phyloP scores from a whole-genome alignment of 2,888 invertebrate genomes.

The Hypsopygia costalis region DNA sequence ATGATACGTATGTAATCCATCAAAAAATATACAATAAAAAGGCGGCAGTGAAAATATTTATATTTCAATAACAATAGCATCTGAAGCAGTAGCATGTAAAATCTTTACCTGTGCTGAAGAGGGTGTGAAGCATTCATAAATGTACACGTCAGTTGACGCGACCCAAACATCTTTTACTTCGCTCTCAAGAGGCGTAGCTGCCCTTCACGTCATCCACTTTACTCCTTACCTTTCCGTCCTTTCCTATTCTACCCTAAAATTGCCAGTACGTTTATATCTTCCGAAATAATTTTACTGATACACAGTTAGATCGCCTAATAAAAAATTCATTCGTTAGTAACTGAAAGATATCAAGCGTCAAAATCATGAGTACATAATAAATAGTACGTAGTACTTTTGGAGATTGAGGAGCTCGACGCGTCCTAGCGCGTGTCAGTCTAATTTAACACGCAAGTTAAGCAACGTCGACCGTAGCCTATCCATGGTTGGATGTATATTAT shows the following conservation, averaged over 20 bases:
- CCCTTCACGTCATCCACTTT: constrained; percentile 58
- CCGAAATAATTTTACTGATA: constrained; percentile 20
- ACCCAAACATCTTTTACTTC: constrained; percentile 63
- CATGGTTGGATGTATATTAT: too few species aligned
- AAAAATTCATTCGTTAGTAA: too few species aligned
- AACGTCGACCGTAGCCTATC: too few species aligned
- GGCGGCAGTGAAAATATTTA: constrained; percentile 8
- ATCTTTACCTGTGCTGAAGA: constrained; percentile 26
- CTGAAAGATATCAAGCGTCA: too few species aligned
- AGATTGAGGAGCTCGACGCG: too few species aligned
- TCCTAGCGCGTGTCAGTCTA: too few species aligned
- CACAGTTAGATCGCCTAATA: background rate
- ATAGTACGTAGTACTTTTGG: too few species aligned
- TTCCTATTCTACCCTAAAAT: constrained; percentile 35
- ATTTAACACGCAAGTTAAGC: too few species aligned
- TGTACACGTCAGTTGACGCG: constrained; percentile 58
- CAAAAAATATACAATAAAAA: background rate
- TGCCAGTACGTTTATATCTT: constrained; percentile 38
- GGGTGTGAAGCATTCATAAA: constrained; percentile 56
- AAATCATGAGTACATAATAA: too few species aligned
- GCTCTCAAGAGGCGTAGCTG: constrained; percentile 55
- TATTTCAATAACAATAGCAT: constrained; percentile 38
- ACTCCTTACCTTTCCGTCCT: constrained; percentile 44
- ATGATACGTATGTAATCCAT: background rate
- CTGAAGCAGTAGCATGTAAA: constrained; percentile 41